Conservation (phyloP, 2,888 invertebrate genomes). For the Polymixis lichenea region DNA sequence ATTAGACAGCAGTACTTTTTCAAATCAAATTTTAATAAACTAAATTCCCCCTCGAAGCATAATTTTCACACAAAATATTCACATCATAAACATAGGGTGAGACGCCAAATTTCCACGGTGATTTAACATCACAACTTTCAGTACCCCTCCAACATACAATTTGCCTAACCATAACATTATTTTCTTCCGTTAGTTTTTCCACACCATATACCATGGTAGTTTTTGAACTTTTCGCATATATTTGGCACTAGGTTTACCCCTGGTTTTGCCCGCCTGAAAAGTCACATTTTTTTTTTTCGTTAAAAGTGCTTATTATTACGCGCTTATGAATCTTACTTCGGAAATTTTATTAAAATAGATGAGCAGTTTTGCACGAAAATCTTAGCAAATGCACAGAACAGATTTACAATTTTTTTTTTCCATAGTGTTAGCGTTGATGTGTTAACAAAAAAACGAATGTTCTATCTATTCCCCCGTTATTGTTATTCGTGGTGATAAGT, state of each 20-base stretch:
- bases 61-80: conserved; percentile 43
- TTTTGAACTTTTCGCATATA: conserved; percentile 44
- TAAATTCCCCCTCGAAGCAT: conserved; percentile 5
- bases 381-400: neutral
- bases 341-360: neutral
- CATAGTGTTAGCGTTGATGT: conserved; percentile 16
- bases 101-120: conserved; percentile 20
- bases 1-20: neutral
- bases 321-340: neutral
- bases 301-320: too few species aligned
- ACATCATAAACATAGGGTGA: conserved; percentile 29
- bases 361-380: neutral
- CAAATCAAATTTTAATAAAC: conserved; percentile 30
- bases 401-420: neutral
- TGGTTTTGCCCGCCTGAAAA: neutral
- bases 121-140: conserved; percentile 30
- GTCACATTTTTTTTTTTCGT: neutral
- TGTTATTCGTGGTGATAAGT: conserved; percentile 68
- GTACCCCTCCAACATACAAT: conserved; percentile 23
- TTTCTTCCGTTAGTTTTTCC: conserved; percentile 59
- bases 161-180: conserved; percentile 51
- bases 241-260: conserved; percentile 1
- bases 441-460: conserved; percentile 61
- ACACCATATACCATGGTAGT: conserved; percentile 48
- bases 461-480: conserved; percentile 54